Evolutionary conservation across 2,113 vertebrate genomes (phyloP).

Genomic region (Psilopogon haemacephalus): DNA sequence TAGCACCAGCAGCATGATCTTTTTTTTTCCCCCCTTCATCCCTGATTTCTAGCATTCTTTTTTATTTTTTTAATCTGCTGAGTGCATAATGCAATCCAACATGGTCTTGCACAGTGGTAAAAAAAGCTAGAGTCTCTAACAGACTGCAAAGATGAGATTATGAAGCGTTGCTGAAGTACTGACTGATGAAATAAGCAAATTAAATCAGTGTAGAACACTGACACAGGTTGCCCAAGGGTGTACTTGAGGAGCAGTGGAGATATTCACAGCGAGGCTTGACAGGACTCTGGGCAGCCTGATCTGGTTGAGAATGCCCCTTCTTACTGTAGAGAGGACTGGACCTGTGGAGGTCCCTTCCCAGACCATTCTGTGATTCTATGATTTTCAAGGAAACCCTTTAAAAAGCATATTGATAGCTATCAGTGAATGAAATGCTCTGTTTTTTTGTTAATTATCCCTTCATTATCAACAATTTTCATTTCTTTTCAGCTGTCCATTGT

Average conservation of each 20-base stretch:
- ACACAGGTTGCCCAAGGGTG: too few relatives aligned
- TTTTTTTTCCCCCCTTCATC: not conserved
- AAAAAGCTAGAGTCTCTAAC: not conserved
- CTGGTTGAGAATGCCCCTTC: too few relatives aligned
- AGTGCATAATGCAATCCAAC: not conserved
- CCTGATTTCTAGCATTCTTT: not conserved
- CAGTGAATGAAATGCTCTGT: not conserved
- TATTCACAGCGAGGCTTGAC: too few relatives aligned
- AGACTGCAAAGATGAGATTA: not conserved
- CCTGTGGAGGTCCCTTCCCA: too few relatives aligned
- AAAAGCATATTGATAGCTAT: not conserved
- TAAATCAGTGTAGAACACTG: not conserved
- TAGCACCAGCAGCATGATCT: not conserved
- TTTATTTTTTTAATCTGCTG: not conserved
- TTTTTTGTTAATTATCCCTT: not conserved
- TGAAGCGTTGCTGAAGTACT: not conserved
- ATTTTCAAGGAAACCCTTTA: not conserved
- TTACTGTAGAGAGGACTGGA: too few relatives aligned
- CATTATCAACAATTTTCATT: not conserved
- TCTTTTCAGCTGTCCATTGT: not conserved
- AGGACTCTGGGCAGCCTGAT: too few relatives aligned
- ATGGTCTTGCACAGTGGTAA: not conserved
- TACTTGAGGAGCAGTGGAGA: too few relatives aligned
- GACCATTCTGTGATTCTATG: too few relatives aligned
- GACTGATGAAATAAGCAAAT: not conserved